Conservation (phyloP, 2,113 vertebrate genomes). For the Ranitomeya variabilis region DNA sequence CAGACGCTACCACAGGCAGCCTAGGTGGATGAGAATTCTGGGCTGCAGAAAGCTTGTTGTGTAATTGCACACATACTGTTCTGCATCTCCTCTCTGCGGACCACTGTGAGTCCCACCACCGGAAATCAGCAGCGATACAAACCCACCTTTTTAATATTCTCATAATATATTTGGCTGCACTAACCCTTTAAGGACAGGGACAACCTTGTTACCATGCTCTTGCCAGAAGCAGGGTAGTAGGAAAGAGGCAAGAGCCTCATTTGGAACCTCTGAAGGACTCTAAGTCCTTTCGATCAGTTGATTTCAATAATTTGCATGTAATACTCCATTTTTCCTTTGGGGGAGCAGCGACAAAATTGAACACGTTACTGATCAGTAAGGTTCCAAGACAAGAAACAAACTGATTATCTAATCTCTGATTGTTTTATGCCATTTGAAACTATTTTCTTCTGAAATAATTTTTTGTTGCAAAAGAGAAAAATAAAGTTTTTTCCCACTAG, state of each 20-base stretch:
- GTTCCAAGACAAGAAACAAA: background rate
- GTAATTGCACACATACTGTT: background rate
- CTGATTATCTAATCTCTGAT: background rate
- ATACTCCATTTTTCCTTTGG: background rate
- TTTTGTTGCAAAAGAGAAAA: too few species aligned
- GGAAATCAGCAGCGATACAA: background rate
- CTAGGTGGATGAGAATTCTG: background rate
- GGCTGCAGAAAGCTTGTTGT: background rate
- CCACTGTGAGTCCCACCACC: background rate
- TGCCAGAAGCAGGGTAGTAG: background rate
- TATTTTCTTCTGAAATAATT: background rate
- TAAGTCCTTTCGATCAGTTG: background rate
- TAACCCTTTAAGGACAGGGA: background rate
- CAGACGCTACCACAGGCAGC: background rate
- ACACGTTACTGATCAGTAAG: background rate
- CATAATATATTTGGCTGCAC: background rate
- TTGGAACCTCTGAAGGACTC: background rate
- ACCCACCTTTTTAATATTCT: too few species aligned
- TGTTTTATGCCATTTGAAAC: too few species aligned
- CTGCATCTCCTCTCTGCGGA: too few species aligned
- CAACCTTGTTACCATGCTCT: background rate
- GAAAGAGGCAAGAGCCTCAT: background rate
- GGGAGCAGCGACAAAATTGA: background rate
- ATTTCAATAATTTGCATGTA: background rate
- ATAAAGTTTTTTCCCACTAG: background rate